Percentiles rank a stretch among this genome's conserved stretches.
Conservation (phyloP, 2,113 vertebrate species). For the Acanthochromis polyacanthus region DNA sequence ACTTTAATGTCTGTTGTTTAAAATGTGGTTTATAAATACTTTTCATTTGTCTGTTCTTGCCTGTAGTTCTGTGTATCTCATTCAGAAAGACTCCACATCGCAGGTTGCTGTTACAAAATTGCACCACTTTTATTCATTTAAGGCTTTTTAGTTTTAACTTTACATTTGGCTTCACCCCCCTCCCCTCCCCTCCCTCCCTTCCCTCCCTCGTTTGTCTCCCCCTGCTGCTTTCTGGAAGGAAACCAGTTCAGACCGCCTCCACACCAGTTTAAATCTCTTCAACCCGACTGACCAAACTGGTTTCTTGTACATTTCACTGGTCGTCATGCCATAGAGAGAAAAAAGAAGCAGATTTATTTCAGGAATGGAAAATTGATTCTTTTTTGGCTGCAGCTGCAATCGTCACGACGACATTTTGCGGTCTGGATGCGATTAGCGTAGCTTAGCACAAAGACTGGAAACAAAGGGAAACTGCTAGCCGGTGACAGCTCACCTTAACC, state of each 20-base stretch:
- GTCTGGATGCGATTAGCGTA: neutral
- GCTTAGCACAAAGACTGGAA: slow-evolving; percentile 12
- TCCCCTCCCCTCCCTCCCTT: neutral
- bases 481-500: neutral
- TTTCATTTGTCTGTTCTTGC: too few species aligned
- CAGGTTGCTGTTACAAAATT: slow-evolving; percentile 78
- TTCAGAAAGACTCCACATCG: slow-evolving; percentile 7
- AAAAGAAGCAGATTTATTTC: slow-evolving; percentile 59
- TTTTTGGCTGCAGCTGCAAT: slow-evolving; percentile 57
- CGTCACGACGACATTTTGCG: neutral
- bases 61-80: too few species aligned
- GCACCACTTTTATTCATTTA: slow-evolving; percentile 84
- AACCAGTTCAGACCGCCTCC: slow-evolving; percentile 55
- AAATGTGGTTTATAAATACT: too few species aligned
- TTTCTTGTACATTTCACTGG: slow-evolving; percentile 74
- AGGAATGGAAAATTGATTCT: slow-evolving; percentile 36
- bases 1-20: too few species aligned
- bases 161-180: slow-evolving; percentile 76
- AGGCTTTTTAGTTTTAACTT: slow-evolving; percentile 81
- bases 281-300: slow-evolving; percentile 52
- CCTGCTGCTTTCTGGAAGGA: slow-evolving; percentile 47
- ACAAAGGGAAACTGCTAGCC: slow-evolving; percentile 2
- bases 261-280: neutral
- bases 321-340: slow-evolving; percentile 68
- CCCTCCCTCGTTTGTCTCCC: neutral